Percentiles rank a stretch among this genome's conserved stretches.
phyloP scores from a whole-genome alignment of 2,888 invertebrate species.

The Ecliptopera silaceata region DNA sequence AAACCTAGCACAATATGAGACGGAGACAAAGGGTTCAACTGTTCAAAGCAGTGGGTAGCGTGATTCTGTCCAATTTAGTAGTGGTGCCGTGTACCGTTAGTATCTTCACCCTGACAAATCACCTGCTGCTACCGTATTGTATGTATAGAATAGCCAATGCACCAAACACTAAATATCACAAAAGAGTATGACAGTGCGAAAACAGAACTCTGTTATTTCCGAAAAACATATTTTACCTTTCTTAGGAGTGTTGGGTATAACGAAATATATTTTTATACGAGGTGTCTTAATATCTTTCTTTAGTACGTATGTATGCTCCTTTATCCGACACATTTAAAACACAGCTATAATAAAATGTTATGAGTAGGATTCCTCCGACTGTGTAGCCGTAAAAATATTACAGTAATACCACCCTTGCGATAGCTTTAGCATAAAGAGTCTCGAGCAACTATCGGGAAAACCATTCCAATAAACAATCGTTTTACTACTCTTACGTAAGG shows the following conservation, averaged over 20 bases:
- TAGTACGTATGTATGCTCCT: neutral
- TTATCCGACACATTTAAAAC: constrained; percentile 23
- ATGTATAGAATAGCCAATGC: constrained; percentile 49
- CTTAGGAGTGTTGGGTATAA: neutral
- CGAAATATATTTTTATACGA: neutral
- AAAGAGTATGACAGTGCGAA: constrained; percentile 14
- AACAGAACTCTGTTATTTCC: neutral
- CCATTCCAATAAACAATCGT: constrained; percentile 36
- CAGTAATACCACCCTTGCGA: constrained; percentile 28
- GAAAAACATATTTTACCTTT: neutral
- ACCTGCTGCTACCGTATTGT: constrained; percentile 54
- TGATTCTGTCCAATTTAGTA: constrained; percentile 72
- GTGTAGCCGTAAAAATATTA: constrained; percentile 29
- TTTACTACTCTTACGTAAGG: constrained; percentile 29
- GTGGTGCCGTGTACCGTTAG: constrained; percentile 66
- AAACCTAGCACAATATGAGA: constrained; percentile 41
- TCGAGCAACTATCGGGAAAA: constrained; percentile 33
- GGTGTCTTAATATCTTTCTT: neutral
- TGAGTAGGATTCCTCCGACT: constrained; percentile 27
- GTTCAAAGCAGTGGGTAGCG: constrained; percentile 66
- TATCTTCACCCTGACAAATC: constrained; percentile 72
- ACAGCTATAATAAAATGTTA: constrained; percentile 29
- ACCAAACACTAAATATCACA: constrained; percentile 9
- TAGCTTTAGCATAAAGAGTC: constrained; percentile 29
- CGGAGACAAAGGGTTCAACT: constrained; percentile 61